These are phyloP conservation scores for Limnephilus rhombicus DNA, from an alignment of 2,888 invertebrate genomes.

Conservation along the genomic window DNA sequence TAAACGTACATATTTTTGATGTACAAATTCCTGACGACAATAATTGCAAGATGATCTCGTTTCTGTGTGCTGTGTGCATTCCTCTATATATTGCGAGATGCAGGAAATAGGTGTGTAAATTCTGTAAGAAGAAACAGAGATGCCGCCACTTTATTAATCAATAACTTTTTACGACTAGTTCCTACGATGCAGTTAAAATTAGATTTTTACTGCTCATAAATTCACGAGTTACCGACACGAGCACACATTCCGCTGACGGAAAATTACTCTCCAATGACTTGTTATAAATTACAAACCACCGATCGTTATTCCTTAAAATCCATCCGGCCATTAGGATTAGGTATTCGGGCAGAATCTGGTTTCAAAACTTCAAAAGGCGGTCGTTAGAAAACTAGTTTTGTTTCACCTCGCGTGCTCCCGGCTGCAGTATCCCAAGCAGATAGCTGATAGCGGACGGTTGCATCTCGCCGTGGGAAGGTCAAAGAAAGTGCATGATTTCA, in stretches of 20 bases:
- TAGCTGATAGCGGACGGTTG: neutral
- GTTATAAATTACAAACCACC: neutral
- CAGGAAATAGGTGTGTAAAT: neutral
- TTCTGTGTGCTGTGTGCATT: neutral
- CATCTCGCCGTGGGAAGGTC: constrained; percentile 37
- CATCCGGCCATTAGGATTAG: constrained; percentile 5
- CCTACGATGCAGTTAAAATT: neutral
- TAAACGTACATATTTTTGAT: neutral
- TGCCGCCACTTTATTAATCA: neutral
- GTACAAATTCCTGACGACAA: neutral
- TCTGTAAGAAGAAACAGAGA: neutral
- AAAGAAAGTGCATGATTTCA: constrained; percentile 47
- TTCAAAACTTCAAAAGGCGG: constrained; percentile 26
- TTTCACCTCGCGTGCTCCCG: neutral
- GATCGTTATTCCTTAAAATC: constrained; percentile 8
- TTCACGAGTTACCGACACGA: neutral
- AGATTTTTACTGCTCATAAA: neutral
- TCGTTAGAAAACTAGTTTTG: constrained; percentile 29
- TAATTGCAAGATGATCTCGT: neutral
- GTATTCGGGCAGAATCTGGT: neutral
- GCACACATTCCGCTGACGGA: constrained; percentile 9
- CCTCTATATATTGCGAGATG: neutral
- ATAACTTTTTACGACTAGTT: neutral
- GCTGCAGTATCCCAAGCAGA: neutral
- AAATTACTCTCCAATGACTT: constrained; percentile 9